These are phyloP conservation scores for Nebria brevicollis DNA, from an alignment of 2,888 invertebrate species.

Conservation along the genomic window DNA sequence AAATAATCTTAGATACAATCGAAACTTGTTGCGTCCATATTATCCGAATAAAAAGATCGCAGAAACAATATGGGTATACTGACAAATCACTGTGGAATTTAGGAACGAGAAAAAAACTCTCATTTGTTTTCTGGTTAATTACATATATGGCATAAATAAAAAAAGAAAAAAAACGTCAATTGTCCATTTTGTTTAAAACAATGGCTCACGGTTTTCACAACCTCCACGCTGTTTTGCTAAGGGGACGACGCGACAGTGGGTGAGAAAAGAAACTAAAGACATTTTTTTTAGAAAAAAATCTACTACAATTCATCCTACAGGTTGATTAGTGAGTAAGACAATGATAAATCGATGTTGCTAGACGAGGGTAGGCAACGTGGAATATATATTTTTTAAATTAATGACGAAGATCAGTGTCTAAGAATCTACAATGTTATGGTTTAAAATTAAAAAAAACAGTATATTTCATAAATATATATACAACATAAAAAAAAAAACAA, in stretches of 20 bases:
- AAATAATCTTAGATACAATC: not conserved
- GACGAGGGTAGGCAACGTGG: slow-evolving; percentile 6
- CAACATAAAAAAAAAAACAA: too few species aligned
- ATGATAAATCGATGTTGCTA: slow-evolving; percentile 38
- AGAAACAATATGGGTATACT: not conserved
- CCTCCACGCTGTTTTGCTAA: not conserved
- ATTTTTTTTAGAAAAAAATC: slow-evolving; percentile 13
- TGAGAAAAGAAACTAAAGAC: slow-evolving; percentile 6
- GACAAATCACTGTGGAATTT: slow-evolving; percentile 4
- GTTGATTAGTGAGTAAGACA: slow-evolving; percentile 43
- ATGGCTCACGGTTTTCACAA: not conserved
- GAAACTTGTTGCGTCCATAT: not conserved
- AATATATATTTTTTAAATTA: slow-evolving; percentile 10
- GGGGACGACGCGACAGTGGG: not conserved
- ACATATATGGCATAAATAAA: slow-evolving; percentile 5
- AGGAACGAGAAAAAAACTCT: not conserved
- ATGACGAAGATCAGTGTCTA: slow-evolving; percentile 4
- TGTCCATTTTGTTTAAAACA: slow-evolving; percentile 16
- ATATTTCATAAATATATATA: too few species aligned
- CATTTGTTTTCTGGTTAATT: slow-evolving; percentile 12
- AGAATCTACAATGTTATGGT: not conserved
- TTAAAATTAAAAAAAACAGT: not conserved
- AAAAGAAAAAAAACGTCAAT: not conserved
- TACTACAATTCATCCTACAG: slow-evolving; percentile 22
- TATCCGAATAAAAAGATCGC: not conserved